Evolutionary conservation across 2,888 invertebrate species (phyloP), one percentile per base, ranked within the genome.

Genomic region (Biston betularia): DNA sequence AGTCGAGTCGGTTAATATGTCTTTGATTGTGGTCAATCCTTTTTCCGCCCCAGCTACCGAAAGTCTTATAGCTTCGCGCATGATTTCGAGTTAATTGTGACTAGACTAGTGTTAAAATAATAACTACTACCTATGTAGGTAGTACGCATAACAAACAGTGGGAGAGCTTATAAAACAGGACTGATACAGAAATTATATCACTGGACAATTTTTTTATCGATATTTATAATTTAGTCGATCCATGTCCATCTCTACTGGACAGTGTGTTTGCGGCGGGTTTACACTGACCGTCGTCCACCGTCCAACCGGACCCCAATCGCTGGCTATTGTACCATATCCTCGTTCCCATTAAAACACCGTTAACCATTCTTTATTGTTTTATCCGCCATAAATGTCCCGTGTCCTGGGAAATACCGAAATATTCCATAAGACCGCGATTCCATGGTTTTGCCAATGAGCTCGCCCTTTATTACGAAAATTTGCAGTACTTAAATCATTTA

Each of bases 341-440:
- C 92, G 90, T 90, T 89, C 92, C 86, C 92, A 93, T 93, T 92
- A 93, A 92, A 93, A 89, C 86, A 89, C 93, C 88, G 90, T 93
- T 93, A 92, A 89, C 88, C 89, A 89, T 92, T 92, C 92, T 93
- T 93, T 93, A 93, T 93, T 93, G 92, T 93, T 93, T 92, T 88
- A 93, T 91, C 88, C 89, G 83, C 85, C 79, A 91, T 92, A 92
- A 92, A 91, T 89, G 92, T 90, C 87, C 88, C 81, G 86, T 84
- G 79, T 87, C 88, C 88, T 90, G 91, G 91, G 89, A 91, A 90
- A 89, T 85, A 75, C 71, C 65, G 8, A 65, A 65, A 62, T 66
- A 66, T 52, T 62, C 66, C 70, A 70, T 75, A 74, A 75, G 74
- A 69, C 78, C 75, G 75, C 63, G 58, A 62, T 79, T 81, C 79